phyloP scores from a whole-genome alignment of 2,113 vertebrate genomes.

The Ptyas mucosa region DNA sequence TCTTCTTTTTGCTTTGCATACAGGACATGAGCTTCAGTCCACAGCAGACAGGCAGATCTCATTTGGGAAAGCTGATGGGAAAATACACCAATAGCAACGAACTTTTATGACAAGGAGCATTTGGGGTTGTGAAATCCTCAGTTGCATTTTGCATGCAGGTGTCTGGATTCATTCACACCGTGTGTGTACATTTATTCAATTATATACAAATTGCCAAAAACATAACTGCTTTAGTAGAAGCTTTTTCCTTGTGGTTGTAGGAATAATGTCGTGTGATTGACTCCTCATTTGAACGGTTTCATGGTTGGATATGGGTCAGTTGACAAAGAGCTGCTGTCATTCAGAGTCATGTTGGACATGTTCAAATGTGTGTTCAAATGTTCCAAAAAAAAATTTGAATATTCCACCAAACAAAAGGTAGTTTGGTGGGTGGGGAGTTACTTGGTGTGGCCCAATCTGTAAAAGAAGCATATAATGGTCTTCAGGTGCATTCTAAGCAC shows the following conservation, averaged over 20 bases:
- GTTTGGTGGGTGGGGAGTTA: background rate
- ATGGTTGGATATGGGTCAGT: slow-evolving; percentile 40
- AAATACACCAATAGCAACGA: background rate
- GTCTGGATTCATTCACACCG: too few species aligned
- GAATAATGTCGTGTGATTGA: slow-evolving; percentile 44
- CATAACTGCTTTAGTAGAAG: background rate
- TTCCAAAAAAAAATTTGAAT: background rate
- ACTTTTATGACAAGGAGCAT: background rate
- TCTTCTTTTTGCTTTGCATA: too few species aligned
- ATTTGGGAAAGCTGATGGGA: background rate
- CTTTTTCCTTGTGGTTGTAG: slow-evolving; percentile 30
- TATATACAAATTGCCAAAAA: background rate
- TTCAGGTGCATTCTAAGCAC: slow-evolving; percentile 32
- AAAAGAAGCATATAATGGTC: background rate
- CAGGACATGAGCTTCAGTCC: background rate
- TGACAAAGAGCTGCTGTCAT: slow-evolving; percentile 28
- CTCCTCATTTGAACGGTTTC: slow-evolving; percentile 20
- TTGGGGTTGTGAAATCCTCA: background rate
- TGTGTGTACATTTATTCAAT: background rate
- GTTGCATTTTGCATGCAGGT: background rate
- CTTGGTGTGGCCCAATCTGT: background rate
- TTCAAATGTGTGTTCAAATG: background rate
- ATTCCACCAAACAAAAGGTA: background rate
- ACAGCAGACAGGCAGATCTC: background rate
- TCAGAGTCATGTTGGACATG: background rate